Evolutionary conservation across 2,888 invertebrate genomes (phyloP), one percentile per base, ranked within the genome.

Genomic region (Leptopilina syphax): DNA sequence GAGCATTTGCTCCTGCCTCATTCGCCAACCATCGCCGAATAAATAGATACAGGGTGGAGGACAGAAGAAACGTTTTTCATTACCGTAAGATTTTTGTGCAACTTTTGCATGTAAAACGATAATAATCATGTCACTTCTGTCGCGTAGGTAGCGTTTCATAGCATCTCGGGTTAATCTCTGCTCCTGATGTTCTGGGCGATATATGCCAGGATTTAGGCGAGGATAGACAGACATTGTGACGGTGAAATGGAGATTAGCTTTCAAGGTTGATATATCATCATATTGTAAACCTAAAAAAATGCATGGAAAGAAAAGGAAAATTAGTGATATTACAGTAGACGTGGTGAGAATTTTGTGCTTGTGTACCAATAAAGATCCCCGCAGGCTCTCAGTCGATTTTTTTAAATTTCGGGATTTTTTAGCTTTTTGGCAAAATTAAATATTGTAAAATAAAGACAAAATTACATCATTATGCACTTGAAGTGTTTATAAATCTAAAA

Each of bases 31-130:
- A 87, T 97, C 98, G n/a, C 99, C 99, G 89, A 97, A 97, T 84
- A 99, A 93, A 92, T 99, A 99, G 89, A 99, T 98, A 92, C 99
- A 99, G 0, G 99, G 99, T 0, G 99, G 99, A 0, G 99, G 99
- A 89, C 99, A 99, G 93, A 99, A 99, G 93, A 99, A 99, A 83
- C 99, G 94, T 92, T 99, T 99, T 91, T 99, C 99, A 92, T 99
- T 99, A 84, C 99, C 99, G 91, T 99, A 99, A 0, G 99, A 99
- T 91, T 99, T 99, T 92, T 99, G 99, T 54, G 99, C 99, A 76
- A 99, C 99, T 94, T 99, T 99, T 73, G 99, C 99, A 93, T 99
- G 99, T 79, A 99, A 94, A 88, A 99, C 99, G 77, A 99, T 98
- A 81, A 99, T 96, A 41, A 98, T 96, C 97, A 98, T 98, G 92